Evolutionary conservation across 2,888 invertebrate species (phyloP).

Genomic region (Spisula subtruncata): DNA sequence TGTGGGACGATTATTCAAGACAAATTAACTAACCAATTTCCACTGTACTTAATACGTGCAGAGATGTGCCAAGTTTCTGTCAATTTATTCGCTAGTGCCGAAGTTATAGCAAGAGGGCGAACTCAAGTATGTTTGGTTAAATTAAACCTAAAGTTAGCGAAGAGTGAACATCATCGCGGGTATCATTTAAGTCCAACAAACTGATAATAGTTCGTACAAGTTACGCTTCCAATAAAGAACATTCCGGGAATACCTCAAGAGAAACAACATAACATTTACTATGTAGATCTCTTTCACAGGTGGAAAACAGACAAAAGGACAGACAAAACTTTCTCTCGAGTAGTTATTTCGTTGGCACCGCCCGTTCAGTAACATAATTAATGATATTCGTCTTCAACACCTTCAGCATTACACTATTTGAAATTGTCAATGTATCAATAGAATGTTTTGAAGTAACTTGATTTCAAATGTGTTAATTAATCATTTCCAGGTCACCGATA

Average conservation of each 20-base stretch:
- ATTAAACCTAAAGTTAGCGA: not conserved
- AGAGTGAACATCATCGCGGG: not conserved
- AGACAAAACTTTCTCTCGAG: not conserved
- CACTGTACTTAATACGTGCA: not conserved
- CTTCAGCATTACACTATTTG: too few species aligned
- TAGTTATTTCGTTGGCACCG: too few species aligned
- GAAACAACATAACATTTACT: not conserved
- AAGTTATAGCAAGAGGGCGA: not conserved
- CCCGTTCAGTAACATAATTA: too few species aligned
- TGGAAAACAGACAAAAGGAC: not conserved
- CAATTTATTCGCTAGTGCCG: not conserved
- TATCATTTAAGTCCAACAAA: not conserved
- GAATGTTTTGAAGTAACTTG: too few species aligned
- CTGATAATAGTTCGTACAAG: not conserved
- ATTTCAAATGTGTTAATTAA: too few species aligned
- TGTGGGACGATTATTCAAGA: not conserved
- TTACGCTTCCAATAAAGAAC: not conserved
- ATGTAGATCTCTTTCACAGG: slow-evolving; percentile 7
- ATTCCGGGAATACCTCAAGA: slow-evolving; percentile 10
- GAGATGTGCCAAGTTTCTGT: slow-evolving; percentile 9
- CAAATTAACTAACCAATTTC: not conserved
- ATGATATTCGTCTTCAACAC: too few species aligned
- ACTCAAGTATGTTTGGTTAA: not conserved
- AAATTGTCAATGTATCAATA: too few species aligned
- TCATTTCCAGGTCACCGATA: too few species aligned